phyloP scores from a whole-genome alignment of 2,797 vertebrate genomes.

The Peromyscus aztecus region DNA sequence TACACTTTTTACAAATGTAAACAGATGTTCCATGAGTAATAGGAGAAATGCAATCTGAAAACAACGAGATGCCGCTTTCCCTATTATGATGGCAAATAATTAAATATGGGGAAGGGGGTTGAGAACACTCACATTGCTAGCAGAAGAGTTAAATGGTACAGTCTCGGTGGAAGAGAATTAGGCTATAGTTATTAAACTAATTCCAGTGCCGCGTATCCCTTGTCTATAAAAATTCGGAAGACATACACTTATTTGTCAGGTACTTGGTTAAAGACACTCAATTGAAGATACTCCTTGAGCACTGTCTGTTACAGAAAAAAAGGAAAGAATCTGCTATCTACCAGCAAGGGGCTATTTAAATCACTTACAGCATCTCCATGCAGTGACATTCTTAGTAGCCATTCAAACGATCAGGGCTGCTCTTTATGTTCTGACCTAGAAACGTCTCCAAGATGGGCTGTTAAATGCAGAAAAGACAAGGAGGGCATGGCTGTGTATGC shows the following conservation, averaged over 20 bases:
- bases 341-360: constrained; percentile 53
- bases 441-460: constrained; percentile 54
- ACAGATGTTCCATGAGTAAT: constrained; percentile 14
- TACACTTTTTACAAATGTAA: neutral
- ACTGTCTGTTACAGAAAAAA: constrained; percentile 7
- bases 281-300: constrained; percentile 48
- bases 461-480: constrained; percentile 38
- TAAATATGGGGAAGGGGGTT: neutral
- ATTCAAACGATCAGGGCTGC: constrained; percentile 56
- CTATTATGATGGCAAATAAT: constrained; percentile 3
- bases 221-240: constrained; percentile 12
- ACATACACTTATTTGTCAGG: neutral
- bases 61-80: constrained; percentile 28
- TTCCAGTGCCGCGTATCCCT: neutral
- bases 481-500: neutral
- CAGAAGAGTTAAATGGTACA: constrained; percentile 42
- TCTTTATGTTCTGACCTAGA: constrained; percentile 31
- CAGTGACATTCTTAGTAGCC: constrained; percentile 50
- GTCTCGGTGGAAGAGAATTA: constrained; percentile 5
- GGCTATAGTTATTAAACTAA: constrained; percentile 56
- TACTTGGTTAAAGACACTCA: constrained; percentile 43
- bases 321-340: constrained; percentile 31
- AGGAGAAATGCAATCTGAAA: constrained; percentile 54
- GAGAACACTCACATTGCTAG: neutral
- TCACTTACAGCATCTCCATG: constrained; percentile 6